phyloP scores from a whole-genome alignment of 2,797 vertebrate species.

The Gila robusta region DNA sequence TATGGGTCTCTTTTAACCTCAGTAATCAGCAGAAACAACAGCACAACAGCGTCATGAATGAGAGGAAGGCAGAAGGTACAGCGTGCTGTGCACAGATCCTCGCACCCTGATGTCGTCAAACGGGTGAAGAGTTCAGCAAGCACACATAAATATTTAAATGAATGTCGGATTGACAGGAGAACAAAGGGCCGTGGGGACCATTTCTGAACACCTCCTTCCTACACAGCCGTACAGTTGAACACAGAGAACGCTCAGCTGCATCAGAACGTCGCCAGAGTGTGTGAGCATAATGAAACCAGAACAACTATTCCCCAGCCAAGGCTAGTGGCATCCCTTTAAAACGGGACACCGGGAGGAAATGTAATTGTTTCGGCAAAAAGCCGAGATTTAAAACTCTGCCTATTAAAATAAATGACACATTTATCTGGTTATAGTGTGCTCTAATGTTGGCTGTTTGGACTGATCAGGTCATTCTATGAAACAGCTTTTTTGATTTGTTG shows the following conservation, averaged over 20 bases:
- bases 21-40: conserved; percentile 43
- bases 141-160: conserved; percentile 83
- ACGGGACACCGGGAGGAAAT: conserved; percentile 9
- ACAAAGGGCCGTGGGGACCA: conserved; percentile 72
- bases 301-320: conserved; percentile 14
- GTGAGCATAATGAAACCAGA: background rate
- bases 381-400: background rate
- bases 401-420: background rate
- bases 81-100: conserved; percentile 43
- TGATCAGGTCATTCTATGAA: background rate
- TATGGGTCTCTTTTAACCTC: conserved; percentile 49
- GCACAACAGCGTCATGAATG: conserved; percentile 50
- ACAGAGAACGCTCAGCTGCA: background rate
- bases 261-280: background rate
- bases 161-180: conserved; percentile 78
- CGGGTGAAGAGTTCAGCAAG: conserved; percentile 76
- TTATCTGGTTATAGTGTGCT: background rate
- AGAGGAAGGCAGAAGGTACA: conserved; percentile 61
- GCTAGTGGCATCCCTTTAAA: background rate
- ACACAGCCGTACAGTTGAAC: conserved; percentile 48
- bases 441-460: background rate
- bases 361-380: background rate
- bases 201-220: conserved; percentile 69
- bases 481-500: background rate
- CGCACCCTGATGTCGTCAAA: conserved; percentile 71